These are phyloP conservation scores for Syngnathus scovelli DNA, from an alignment of 2,113 vertebrate genomes.

Conservation along the genomic window DNA sequence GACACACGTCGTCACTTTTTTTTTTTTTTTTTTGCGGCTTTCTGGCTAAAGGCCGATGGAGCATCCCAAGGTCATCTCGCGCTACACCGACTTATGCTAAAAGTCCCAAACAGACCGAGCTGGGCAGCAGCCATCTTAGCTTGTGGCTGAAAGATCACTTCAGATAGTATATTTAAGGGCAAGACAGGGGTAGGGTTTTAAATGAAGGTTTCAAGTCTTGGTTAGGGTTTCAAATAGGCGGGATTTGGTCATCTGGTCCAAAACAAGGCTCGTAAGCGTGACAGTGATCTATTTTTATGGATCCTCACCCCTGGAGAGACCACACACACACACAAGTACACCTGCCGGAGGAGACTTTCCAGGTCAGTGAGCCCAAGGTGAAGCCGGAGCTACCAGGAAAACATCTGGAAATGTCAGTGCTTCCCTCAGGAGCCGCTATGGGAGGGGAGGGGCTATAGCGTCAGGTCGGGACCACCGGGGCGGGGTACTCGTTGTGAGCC, in stretches of 20 bases:
- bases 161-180: too few species aligned
- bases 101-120: background rate
- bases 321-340: background rate
- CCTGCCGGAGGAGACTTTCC: conserved; percentile 1
- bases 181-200: background rate
- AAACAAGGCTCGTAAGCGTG: background rate
- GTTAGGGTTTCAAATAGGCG: background rate
- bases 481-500: conserved; percentile 7
- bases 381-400: background rate
- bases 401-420: conserved; percentile 12
- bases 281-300: conserved; percentile 10
- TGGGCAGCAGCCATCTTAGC: background rate
- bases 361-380: conserved; percentile 2
- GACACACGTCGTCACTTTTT: background rate
- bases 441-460: background rate
- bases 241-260: background rate
- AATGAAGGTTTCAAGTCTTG: too few species aligned
- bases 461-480: conserved; percentile 1
- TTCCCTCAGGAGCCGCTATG: background rate
- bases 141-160: background rate
- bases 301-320: background rate
- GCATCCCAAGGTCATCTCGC: background rate
- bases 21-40: background rate
- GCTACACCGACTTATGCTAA: background rate
- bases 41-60: background rate